Evolutionary conservation across 2,888 invertebrate species (phyloP), one percentile per base, ranked within the genome.

Genomic region (Lysandra coridon): DNA sequence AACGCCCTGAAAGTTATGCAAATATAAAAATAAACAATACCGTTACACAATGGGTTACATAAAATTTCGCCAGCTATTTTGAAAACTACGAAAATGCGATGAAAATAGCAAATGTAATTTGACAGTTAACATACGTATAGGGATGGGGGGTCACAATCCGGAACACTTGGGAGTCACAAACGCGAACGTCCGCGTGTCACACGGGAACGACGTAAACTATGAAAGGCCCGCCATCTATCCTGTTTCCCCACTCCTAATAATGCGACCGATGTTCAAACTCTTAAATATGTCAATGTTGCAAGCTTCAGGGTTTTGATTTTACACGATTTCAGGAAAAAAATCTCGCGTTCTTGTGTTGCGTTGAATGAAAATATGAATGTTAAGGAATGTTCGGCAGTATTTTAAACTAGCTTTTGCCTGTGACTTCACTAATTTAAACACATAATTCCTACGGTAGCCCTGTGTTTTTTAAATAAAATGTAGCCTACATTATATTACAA

Each of bases 31-130:
- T 80, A 78, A 79, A 81, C 73, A 62, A 80, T 80, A 62, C 80
- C 80, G 57, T 76, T 76, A 76, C 76, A 76, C 76, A 76, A 76
- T 76, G 75, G 80, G 81, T 84, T 84, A 80, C 83, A 81, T 83
- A 84, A 83, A 84, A 80, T 0, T 81, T 73, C 75, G 64, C 78
- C 49, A 77, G 73, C 81, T 82, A 81, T 81, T 81, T 82, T 78
- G 80, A 83, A 80, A n/a, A 78, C 73, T 7, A 69, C 40, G 30
- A 69, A 69, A 12, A 69, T 4, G 14, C 64, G 10, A 30, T 7
- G 30, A 37, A 64, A 7, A 64, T 64, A 64, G 23, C 10, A 23
- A 7, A 7, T 7, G 62, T 62, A 62, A 62, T 62, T 62, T 69
- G 14, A 69, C 30, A 69, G 12, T 69, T 17, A 69, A 69, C 69